Percentiles rank a stretch among this genome's conserved stretches.
phyloP scores from a whole-genome alignment of 1,140 invertebrate genomes.

The Bombus huntii region DNA sequence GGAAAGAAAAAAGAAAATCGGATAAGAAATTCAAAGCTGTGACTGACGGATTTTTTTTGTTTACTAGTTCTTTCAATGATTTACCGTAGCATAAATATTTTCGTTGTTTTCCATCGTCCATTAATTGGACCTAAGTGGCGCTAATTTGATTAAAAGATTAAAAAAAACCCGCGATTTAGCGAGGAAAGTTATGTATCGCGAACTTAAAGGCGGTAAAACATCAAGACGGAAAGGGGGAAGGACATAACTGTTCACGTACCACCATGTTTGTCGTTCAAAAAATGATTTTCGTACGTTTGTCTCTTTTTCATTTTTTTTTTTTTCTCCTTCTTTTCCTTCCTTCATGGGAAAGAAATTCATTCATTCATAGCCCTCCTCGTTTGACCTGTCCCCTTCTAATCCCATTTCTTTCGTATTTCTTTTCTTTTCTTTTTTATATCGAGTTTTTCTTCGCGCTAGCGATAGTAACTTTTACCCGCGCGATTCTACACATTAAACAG shows the following conservation, averaged over 20 bases:
- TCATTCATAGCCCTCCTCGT: no score
- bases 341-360: no score
- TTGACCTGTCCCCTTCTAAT: conserved; percentile 1
- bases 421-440: conserved; percentile 17
- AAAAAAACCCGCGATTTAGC: neutral
- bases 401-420: conserved; percentile 18
- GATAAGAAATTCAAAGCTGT: neutral
- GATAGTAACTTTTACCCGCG: conserved; percentile 34
- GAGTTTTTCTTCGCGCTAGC: conserved; percentile 4
- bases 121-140: neutral
- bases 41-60: neutral
- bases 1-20: neutral
- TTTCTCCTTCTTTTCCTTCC: no score
- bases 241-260: neutral
- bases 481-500: conserved; percentile 42
- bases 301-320: neutral
- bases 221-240: neutral
- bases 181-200: neutral
- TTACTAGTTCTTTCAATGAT: neutral
- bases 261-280: neutral
- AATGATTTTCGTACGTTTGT: neutral
- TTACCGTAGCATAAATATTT: neutral
- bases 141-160: neutral
- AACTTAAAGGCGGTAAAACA: conserved; percentile 3
- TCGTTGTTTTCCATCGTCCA: neutral